A percentile compares a stretch with the other conserved stretches of the same genome.
Evolutionary conservation across 2,888 invertebrate genomes (phyloP).

Genomic region (Allophyes oxyacanthae): DNA sequence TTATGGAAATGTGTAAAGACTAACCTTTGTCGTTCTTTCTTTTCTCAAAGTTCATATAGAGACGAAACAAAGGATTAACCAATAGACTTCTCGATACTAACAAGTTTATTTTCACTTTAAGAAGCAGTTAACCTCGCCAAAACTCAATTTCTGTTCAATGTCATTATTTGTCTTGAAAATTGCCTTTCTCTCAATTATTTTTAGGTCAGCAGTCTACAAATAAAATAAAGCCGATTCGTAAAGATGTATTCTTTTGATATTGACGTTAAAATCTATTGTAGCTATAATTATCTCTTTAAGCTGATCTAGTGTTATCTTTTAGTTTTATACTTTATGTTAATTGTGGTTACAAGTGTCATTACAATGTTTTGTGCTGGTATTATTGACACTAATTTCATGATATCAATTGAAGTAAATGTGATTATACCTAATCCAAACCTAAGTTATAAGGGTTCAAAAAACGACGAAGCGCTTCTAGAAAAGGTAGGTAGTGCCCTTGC

Average conservation of each 20-base stretch:
- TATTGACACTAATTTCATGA: no score
- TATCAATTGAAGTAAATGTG: no score
- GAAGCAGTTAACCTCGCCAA: conserved; percentile 11
- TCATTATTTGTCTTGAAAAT: conserved; percentile 52
- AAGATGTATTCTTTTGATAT: conserved; percentile 40
- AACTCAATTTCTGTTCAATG: conserved; percentile 43
- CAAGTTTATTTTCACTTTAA: conserved; percentile 13
- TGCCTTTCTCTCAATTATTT: conserved; percentile 48
- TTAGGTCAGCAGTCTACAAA: conserved; percentile 42
- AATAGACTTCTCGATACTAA: conserved; percentile 1
- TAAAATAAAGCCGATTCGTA: conserved; percentile 40
- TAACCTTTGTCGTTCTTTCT: no score
- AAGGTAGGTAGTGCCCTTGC: no score
- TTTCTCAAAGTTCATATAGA: background rate
- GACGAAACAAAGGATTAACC: background rate
- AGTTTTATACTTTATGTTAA: no score
- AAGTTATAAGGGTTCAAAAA: no score
- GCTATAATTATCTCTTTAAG: background rate
- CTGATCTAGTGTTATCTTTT: no score
- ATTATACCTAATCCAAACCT: no score
- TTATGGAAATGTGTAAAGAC: no score
- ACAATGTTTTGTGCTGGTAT: no score
- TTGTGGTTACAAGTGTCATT: no score
- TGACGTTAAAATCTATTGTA: conserved; percentile 22
- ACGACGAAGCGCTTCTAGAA: no score